phyloP scores from a whole-genome alignment of 2,888 invertebrate genomes.

The Lamproptera curius region DNA sequence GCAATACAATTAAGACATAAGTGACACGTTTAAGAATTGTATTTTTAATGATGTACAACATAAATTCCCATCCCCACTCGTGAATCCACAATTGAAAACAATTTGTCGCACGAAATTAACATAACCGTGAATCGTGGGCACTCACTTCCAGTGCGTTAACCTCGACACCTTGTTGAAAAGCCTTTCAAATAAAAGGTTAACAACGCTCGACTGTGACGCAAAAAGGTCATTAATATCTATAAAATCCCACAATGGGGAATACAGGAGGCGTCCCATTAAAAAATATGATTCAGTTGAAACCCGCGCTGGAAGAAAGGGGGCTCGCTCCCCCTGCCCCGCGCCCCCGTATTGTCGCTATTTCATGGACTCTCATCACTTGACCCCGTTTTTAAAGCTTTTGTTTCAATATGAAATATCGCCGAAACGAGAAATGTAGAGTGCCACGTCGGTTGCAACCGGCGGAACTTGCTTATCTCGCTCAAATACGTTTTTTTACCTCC shows the following conservation, averaged over 20 bases:
- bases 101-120: background rate
- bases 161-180: slow-evolving; percentile 7
- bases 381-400: slow-evolving; percentile 61
- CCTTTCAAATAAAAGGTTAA: slow-evolving; percentile 10
- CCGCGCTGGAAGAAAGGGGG: slow-evolving; percentile 30
- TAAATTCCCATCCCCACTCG: background rate
- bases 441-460: background rate
- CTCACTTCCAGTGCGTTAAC: background rate
- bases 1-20: too few species aligned
- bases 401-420: slow-evolving; percentile 69
- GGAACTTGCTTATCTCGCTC: slow-evolving; percentile 10
- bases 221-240: slow-evolving; percentile 19
- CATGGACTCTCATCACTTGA: slow-evolving; percentile 51
- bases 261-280: slow-evolving; percentile 44
- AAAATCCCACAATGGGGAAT: slow-evolving; percentile 11
- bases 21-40: too few species aligned
- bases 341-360: slow-evolving; percentile 35
- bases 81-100: background rate
- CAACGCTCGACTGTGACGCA: slow-evolving; percentile 5
- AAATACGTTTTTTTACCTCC: background rate
- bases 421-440: slow-evolving; percentile 24
- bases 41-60: background rate
- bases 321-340: slow-evolving; percentile 17
- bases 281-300: slow-evolving; percentile 51
- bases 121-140: background rate